Conservation (phyloP, 2,113 vertebrate species). For the Crypturellus undulatus region DNA sequence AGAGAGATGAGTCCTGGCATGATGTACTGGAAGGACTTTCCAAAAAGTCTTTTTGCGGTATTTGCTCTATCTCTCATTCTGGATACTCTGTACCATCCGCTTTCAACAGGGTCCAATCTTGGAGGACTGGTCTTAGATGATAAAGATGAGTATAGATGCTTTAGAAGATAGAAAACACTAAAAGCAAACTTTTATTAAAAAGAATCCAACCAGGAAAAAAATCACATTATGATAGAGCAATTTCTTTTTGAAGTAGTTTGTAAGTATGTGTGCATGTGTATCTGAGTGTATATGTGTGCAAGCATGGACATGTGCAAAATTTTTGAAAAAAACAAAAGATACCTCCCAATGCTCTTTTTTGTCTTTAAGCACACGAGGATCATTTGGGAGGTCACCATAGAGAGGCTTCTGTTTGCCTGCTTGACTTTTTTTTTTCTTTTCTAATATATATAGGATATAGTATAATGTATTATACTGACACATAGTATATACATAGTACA, state of each 20-base stretch:
- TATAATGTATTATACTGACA: background rate
- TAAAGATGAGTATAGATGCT: background rate
- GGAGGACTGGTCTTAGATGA: too few species aligned
- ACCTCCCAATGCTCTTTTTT: background rate
- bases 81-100: background rate
- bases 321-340: conserved; percentile 15
- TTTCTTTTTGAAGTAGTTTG: background rate
- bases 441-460: background rate
- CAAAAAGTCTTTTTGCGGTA: background rate
- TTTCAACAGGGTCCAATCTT: background rate
- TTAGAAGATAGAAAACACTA: background rate
- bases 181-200: background rate
- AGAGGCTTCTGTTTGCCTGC: background rate
- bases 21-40: background rate
- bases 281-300: too few species aligned
- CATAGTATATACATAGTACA: background rate
- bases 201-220: background rate
- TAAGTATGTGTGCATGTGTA: too few species aligned
- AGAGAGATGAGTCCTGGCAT: background rate
- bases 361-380: background rate
- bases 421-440: background rate
- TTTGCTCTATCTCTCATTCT: background rate
- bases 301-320: background rate
- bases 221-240: background rate
- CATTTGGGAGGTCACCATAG: background rate